Conservation (phyloP, 2,888 invertebrate genomes). For the Mongoloraphidia duomilia region DNA sequence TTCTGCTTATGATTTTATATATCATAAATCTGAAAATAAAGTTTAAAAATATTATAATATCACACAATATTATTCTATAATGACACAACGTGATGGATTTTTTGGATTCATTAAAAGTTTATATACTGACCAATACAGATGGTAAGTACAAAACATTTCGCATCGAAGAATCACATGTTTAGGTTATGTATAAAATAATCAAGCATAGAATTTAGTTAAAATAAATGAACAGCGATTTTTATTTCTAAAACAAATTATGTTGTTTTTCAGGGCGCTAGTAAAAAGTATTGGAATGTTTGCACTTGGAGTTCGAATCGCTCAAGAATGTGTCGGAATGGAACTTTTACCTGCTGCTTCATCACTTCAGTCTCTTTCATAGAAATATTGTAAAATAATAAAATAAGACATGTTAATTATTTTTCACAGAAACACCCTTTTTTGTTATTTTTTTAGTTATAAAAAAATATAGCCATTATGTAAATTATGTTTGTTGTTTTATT, state of each 20-base stretch:
- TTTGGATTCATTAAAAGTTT: slow-evolving; percentile 44
- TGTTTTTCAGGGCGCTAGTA: slow-evolving; percentile 54
- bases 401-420: neutral
- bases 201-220: neutral
- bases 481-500: neutral
- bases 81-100: slow-evolving; percentile 42
- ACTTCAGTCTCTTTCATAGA: neutral
- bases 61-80: slow-evolving; percentile 25
- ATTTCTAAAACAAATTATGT: slow-evolving; percentile 8
- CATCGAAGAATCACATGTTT: slow-evolving; percentile 4
- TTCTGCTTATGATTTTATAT: neutral
- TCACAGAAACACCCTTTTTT: neutral
- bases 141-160: slow-evolving; percentile 36
- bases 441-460: neutral
- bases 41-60: neutral
- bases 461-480: neutral
- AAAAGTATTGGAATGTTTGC: slow-evolving; percentile 69
- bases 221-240: too few relatives aligned
- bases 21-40: neutral
- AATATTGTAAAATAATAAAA: too few relatives aligned
- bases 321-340: slow-evolving; percentile 62
- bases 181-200: slow-evolving; percentile 7
- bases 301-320: slow-evolving; percentile 61
- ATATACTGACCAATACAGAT: slow-evolving; percentile 64
- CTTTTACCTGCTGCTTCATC: slow-evolving; percentile 44